Evolutionary conservation across 2,797 vertebrate genomes (phyloP), one percentile per base, ranked within the genome.

Genomic region (Micrastur ruficollis): DNA sequence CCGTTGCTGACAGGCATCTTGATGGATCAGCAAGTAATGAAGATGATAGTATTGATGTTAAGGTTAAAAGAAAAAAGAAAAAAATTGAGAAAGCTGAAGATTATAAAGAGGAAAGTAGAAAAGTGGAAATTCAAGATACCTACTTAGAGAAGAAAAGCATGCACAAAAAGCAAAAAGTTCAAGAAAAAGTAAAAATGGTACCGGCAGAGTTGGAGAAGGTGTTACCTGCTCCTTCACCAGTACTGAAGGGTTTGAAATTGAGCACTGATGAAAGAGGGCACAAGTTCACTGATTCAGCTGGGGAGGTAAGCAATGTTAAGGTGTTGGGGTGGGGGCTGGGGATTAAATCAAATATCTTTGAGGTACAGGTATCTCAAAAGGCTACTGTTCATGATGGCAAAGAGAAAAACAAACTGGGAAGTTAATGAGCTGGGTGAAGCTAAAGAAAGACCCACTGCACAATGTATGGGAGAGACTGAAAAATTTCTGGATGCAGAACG

Each of bases 51-150:
- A 46, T 38, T 52, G 98, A 98, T 14, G 90, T 95, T 31, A 99
- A 98, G 89, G 66, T 93, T 94, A 99, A 98, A 90, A 98, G 97
- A 81, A 99, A 98, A 94, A 99, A 98, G 80, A 99, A 98, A 59
- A 99, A 98, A 87, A 89, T 67, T 17, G 99, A 98, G 95, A 98
- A 97, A 88, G 46, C 81, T 90, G 88, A 98, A 79, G 97, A 98
- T 87, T 31, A 89, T 97, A 97, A 75, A 83, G 97, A 97, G 5
- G 97, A 97, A 50, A 59, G 27, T 62, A 97, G 53, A 72, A 95
- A 90, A 81, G 14, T 25, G 6, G 98, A 97, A 81, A 84, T 62
- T 52, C 97, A 90, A 2, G 96, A 95, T 22, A 23, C 4, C 46
- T 65, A 16, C 53, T 73, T 50, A 56, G 98, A 98, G 66, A 98